Evolutionary conservation across 1,140 invertebrate genomes (phyloP).

Genomic region (Dreissena rostriformis): DNA sequence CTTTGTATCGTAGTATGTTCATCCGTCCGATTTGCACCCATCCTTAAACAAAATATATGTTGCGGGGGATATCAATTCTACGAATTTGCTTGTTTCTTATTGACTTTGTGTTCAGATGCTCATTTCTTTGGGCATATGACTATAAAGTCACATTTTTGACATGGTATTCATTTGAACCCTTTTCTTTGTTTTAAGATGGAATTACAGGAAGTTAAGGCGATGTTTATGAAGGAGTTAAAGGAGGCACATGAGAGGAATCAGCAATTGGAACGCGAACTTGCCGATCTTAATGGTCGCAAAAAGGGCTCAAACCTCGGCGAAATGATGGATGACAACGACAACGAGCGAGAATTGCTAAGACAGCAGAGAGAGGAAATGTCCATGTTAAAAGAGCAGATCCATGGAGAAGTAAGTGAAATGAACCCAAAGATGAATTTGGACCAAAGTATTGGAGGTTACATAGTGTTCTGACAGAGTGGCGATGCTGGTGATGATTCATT

Average conservation of each 20-base stretch:
- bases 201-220: slow-evolving; percentile 72
- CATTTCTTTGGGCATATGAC: no score
- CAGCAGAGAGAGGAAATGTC: slow-evolving; percentile 75
- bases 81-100: no score
- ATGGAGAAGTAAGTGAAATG: slow-evolving; percentile 65
- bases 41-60: no score
- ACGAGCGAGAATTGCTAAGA: slow-evolving; percentile 69
- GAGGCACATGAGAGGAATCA: slow-evolving; percentile 73
- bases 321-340: slow-evolving; percentile 72
- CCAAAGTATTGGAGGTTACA: not conserved
- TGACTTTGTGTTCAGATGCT: no score
- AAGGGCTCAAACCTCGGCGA: slow-evolving; percentile 75
- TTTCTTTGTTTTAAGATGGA: no score
- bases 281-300: slow-evolving; percentile 44
- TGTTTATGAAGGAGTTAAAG: slow-evolving; percentile 74
- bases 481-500: no score
- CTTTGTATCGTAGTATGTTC: no score
- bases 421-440: not conserved
- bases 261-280: slow-evolving; percentile 67
- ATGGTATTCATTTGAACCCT: no score
- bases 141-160: no score
- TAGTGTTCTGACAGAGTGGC: no score
- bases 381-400: slow-evolving; percentile 71
- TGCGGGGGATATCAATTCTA: no score
- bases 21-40: no score